phyloP scores from a whole-genome alignment of 1,140 invertebrate genomes.

The roundworm (Caenorhabditis elegans) region DNA sequence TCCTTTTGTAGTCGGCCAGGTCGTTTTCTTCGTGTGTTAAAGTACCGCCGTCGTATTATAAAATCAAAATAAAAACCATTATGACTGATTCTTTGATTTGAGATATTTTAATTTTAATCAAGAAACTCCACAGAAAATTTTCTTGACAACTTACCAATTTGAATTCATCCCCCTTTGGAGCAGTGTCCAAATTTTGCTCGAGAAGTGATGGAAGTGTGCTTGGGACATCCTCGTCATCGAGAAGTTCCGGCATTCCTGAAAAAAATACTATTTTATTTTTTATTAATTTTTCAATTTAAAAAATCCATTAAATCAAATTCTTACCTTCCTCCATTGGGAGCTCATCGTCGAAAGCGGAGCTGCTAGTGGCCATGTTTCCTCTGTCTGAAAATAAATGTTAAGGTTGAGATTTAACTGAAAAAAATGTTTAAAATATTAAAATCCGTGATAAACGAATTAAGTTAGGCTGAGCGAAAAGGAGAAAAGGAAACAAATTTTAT shows the following conservation, averaged over 20 bases:
- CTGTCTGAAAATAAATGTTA: conserved; percentile 43
- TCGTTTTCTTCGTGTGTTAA: not conserved
- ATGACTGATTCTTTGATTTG: too few species aligned
- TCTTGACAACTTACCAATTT: conserved; percentile 24
- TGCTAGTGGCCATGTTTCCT: conserved; percentile 28
- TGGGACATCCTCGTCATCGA: conserved; percentile 46
- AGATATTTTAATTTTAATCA: too few species aligned
- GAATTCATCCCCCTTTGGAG: conserved; percentile 32
- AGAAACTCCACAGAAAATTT: too few species aligned
- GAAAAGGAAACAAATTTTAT: not conserved
- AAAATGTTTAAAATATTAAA: not conserved
- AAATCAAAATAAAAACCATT: too few species aligned
- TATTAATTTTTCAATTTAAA: too few species aligned
- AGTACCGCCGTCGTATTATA: not conserved
- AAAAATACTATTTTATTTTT: not conserved
- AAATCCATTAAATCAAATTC: too few species aligned
- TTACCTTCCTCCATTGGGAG: conserved; percentile 53
- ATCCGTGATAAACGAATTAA: not conserved
- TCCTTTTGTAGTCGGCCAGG: not conserved
- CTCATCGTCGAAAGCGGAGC: conserved; percentile 46
- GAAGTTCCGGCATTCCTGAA: conserved; percentile 58
- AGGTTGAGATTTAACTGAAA: not conserved
- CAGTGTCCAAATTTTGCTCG: conserved; percentile 42
- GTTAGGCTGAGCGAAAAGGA: too few species aligned
- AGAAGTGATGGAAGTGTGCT: conserved; percentile 44